Evolutionary conservation across 37 sponge, comb jelly and placozoan species (phyloP), one percentile per base, ranked within the genome.

Genomic region (Chondrosia reniformis): DNA sequence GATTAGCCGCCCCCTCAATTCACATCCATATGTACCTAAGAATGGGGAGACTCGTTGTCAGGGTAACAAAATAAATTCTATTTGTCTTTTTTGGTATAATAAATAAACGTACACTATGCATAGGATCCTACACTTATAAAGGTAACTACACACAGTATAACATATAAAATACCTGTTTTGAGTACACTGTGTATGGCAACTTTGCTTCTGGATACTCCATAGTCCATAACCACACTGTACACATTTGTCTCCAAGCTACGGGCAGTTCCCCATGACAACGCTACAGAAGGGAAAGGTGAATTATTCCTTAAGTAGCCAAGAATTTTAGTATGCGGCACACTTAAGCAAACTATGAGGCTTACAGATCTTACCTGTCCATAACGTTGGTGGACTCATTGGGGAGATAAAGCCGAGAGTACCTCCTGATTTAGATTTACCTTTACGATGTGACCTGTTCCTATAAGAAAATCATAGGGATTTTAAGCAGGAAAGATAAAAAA

Each of bases 191-290:
- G 72, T 27, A 89, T 89, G 55, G 45, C 55, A 43, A 89, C 81
- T 19, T 21, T 59, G 15, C 61, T 57, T 33, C 89, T 46, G 82
- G 81, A 81, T 38, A 84, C 58, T 2, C 62, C 80, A 31, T 76
- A 78, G 7, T 57, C 73, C 37, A 34, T 45, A 27, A 89, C 59
- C 3, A 77, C 32, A n/a, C 46, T 55, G 69, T 89, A 79, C 2
- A 81, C 40, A 3, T 37, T 42, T 9, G 32, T 42, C 4, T 81
- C 82, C 1, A 89, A 75, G 63, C 46, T 61, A 43, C 56, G 43
- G 31, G 80, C 63, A 30, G 15, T 38, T 7, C 89, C 89, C 89
- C 89, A 89, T 0, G 67, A 56, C 12, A 89, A 57, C 61, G 79
- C 89, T 39, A 19, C 36, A 46, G 55, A 33, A 24, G 49, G 43